A percentile compares a stretch with the other conserved stretches of the same genome.
Conservation (phyloP, 2,113 vertebrate species). For the Nettapus auritus region DNA sequence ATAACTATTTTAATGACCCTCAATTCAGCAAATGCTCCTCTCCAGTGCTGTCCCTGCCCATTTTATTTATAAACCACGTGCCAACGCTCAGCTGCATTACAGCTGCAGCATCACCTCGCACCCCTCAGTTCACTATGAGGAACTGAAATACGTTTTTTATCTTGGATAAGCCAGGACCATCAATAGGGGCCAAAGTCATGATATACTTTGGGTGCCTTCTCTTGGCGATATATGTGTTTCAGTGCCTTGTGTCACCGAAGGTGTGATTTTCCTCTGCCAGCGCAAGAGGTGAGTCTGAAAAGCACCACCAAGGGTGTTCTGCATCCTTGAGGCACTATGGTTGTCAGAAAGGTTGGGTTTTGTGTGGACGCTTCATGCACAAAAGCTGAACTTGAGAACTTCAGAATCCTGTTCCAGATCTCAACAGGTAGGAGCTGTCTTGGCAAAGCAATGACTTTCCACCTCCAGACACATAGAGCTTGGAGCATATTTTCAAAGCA, state of each 20-base stretch:
- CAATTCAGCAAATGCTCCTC: background rate
- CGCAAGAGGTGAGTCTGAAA: accelerated
- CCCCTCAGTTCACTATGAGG: background rate
- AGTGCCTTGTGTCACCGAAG: background rate
- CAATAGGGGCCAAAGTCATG: background rate
- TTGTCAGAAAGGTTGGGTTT: accelerated
- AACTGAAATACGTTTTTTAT: background rate
- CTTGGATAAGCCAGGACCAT: background rate
- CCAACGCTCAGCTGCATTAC: background rate
- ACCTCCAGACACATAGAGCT: background rate
- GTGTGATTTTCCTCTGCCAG: background rate
- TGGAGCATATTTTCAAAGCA: background rate
- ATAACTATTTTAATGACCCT: background rate
- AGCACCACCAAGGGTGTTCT: background rate
- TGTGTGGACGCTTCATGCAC: background rate
- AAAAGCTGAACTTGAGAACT: background rate
- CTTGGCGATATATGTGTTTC: background rate
- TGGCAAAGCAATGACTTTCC: background rate
- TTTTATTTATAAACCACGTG: background rate
- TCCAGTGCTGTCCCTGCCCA: accelerated
- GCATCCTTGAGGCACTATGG: background rate
- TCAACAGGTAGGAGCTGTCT: background rate
- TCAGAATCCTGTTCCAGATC: background rate
- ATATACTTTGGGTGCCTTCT: background rate
- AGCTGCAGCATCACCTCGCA: background rate